Base-by-base conservation (phyloP, 2,113 vertebrate species). In the Caranx ignobilis region DNA sequence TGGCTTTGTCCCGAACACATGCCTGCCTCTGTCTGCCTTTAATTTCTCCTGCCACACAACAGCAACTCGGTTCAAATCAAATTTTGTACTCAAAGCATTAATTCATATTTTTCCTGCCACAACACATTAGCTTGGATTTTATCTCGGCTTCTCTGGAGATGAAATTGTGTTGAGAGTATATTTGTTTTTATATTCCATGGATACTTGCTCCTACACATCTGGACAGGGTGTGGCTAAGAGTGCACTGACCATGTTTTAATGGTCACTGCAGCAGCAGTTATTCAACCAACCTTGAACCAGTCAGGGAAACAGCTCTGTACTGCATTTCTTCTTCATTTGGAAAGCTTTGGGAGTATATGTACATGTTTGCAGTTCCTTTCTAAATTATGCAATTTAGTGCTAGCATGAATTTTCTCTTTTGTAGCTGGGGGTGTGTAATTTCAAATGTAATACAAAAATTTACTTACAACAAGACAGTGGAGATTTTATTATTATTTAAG, bases 21-120 rank as follows among this genome's bases (percentile, higher is more conserved):
- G 39, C 16, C 19, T 64, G 34, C 34, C 16, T 78, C 56, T 75
- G 13, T 32, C 34, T 62, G 31, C 34, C 59, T 35, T 32, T 68
- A 15, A 52, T 69, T 26, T 72, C 1, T 26, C n/a, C 39, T 32
- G 18, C 41, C 54, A 35, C 45, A 67, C 32, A 3, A 21, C 6
- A 70, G 64, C 26, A 65, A 26, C 11, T 63, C 1, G 59, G 43
- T 64, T 43, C 26, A 4, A 61, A 72, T 41, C 2, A 8, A 0
- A 26, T 71, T 19, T 64, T 52, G 19, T 21, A 52, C 26, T 54
- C 54, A 3, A 21, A 59, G 10, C 18, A 41, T 47, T 55, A 0
- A 48, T 52, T 18, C 31, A 8, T 57, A 5, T 47, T 52, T 67
- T 32, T 12, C 4, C 8, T 65, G 16, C 43, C 52, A 60, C 52